Conservation (phyloP, 92 coral and sea anemone species). For the Zoanthus sociatus region DNA sequence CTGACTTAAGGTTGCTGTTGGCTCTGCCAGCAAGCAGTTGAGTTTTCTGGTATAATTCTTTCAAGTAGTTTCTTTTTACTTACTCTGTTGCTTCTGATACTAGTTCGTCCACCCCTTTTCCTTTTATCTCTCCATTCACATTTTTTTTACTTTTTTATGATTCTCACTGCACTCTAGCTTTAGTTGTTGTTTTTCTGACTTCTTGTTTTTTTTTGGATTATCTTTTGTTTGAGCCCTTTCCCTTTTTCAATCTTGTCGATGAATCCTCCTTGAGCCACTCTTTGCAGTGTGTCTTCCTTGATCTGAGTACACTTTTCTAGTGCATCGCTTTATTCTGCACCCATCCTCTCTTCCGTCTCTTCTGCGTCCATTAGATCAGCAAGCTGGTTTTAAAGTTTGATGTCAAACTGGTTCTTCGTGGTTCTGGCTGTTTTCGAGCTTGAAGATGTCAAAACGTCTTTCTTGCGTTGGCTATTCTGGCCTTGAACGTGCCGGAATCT, state of each 20-base stretch:
- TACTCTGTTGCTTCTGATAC: slow-evolving; percentile 2
- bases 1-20: neutral
- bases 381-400: neutral
- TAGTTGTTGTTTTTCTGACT: neutral
- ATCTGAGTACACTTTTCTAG: neutral
- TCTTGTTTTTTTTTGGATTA: neutral
- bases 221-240: slow-evolving; percentile 7
- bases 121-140: slow-evolving; percentile 4
- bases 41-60: neutral
- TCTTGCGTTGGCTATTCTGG: neutral
- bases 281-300: neutral
- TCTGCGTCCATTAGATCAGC: neutral
- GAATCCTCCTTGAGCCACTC: neutral
- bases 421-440: neutral
- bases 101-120: neutral
- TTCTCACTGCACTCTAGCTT: neutral
- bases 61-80: neutral
- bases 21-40: slow-evolving; percentile 13
- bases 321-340: neutral
- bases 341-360: neutral
- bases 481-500: slow-evolving; percentile 3
- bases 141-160: neutral
- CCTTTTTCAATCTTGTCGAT: neutral
- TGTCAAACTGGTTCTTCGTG: neutral
- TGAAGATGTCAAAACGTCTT: neutral